phyloP scores from a whole-genome alignment of 2,888 invertebrate species.

The Platycheirus albimanus region DNA sequence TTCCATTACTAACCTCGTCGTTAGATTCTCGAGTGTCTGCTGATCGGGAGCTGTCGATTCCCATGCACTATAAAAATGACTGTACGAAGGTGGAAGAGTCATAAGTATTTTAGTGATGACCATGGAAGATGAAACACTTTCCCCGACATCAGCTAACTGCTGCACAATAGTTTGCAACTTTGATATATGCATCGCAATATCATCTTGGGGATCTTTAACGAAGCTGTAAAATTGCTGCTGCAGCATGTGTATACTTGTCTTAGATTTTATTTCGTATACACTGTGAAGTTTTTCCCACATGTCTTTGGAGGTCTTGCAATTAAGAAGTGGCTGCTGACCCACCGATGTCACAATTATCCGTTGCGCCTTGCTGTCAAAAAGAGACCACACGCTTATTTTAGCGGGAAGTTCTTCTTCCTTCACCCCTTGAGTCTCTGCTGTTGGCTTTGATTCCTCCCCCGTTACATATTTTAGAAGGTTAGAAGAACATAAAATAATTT shows the following conservation, averaged over 20 bases:
- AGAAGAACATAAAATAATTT: not conserved
- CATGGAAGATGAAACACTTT: slow-evolving; percentile 49
- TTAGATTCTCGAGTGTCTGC: slow-evolving; percentile 32
- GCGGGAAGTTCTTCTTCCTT: too few species aligned
- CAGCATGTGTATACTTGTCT: slow-evolving; percentile 34
- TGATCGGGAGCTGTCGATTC: slow-evolving; percentile 35
- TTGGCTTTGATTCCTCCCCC: slow-evolving; percentile 3
- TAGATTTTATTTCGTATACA: slow-evolving; percentile 28
- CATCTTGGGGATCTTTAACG: slow-evolving; percentile 32
- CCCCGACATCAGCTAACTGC: slow-evolving; percentile 53
- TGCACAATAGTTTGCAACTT: slow-evolving; percentile 52
- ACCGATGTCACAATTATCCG: slow-evolving; percentile 5
- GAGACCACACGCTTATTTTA: not conserved
- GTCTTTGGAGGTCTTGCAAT: slow-evolving; percentile 8
- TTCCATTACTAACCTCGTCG: slow-evolving; percentile 2
- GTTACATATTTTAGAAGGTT: not conserved
- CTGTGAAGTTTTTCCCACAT: slow-evolving; percentile 19
- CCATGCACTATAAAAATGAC: slow-evolving; percentile 49
- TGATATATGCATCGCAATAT: slow-evolving; percentile 61
- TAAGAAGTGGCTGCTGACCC: slow-evolving; percentile 14
- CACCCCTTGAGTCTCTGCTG: too few species aligned
- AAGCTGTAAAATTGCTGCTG: slow-evolving; percentile 64
- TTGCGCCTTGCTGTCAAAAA: slow-evolving; percentile 8
- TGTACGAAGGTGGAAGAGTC: slow-evolving; percentile 31
- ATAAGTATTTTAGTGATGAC: slow-evolving; percentile 39